phyloP scores from a whole-genome alignment of 2,797 vertebrate species.

The Leptatherina wallacei region DNA sequence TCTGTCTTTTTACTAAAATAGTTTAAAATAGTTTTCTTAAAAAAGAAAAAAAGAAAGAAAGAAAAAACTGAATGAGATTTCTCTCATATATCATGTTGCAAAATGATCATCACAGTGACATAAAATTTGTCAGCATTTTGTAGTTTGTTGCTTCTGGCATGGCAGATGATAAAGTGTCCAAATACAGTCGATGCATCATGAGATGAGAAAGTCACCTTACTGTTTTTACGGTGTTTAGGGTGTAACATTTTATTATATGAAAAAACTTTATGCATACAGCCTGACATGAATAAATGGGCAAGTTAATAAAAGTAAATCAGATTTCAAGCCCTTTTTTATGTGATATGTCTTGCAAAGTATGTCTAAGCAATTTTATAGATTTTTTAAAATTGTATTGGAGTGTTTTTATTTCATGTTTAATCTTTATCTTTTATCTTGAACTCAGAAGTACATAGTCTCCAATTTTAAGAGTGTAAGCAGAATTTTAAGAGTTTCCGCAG shows the following conservation, averaged over 20 bases:
- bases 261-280: neutral
- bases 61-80: neutral
- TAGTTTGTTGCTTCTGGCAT: no score
- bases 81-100: neutral
- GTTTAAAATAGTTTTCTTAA: neutral
- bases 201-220: neutral
- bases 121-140: neutral
- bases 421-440: neutral
- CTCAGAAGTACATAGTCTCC: neutral
- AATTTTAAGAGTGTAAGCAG: constrained; percentile 4
- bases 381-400: no score
- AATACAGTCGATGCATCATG: neutral
- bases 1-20: neutral
- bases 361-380: neutral
- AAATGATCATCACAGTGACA: neutral
- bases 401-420: no score
- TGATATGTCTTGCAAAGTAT: neutral
- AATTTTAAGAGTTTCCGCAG: no score
- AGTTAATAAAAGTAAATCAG: neutral
- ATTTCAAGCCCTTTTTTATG: neutral
- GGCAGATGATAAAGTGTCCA: no score
- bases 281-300: neutral
- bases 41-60: neutral
- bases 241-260: neutral
- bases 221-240: neutral